Evolutionary conservation across 92 coral and sea anemone genomes (phyloP).

Genomic region (Epizoanthus stellaris): DNA sequence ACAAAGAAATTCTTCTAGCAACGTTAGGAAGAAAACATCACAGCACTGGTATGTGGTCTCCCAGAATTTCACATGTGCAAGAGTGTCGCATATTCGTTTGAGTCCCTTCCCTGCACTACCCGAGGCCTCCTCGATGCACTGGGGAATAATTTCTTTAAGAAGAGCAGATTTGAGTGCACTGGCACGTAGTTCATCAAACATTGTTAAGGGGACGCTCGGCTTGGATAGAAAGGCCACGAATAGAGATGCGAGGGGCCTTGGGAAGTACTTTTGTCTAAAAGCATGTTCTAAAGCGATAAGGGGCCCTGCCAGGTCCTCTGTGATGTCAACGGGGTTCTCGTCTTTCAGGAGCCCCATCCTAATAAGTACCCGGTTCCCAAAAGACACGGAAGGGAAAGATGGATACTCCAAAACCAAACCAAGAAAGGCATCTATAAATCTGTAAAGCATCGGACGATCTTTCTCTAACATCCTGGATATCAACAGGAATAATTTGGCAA

Average conservation of each 20-base stretch:
- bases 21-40: constrained; percentile 43
- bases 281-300: constrained; percentile 74
- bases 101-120: constrained; percentile 66
- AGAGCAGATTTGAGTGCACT: constrained; percentile 73
- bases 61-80: constrained; percentile 65
- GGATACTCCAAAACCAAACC: constrained; percentile 35
- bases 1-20: constrained; percentile 33
- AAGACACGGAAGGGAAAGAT: constrained; percentile 29
- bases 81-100: constrained; percentile 77
- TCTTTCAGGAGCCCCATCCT: constrained; percentile 87
- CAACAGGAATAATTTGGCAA: constrained; percentile 60
- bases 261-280: constrained; percentile 74
- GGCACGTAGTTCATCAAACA: constrained; percentile 41
- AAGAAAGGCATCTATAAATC: constrained; percentile 56
- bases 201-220: constrained; percentile 54
- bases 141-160: constrained; percentile 66
- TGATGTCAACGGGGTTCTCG: constrained; percentile 39
- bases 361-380: constrained; percentile 68
- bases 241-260: constrained; percentile 78
- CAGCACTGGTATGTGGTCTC: constrained; percentile 62
- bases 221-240: constrained; percentile 87
- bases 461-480: constrained; percentile 39
- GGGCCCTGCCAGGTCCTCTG: constrained; percentile 64
- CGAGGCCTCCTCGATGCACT: constrained; percentile 55
- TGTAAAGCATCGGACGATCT: constrained; percentile 35